Percentiles rank a stretch among this genome's conserved stretches.
Evolutionary conservation across 2,888 invertebrate genomes (phyloP).

Genomic region (Brenthis daphne): DNA sequence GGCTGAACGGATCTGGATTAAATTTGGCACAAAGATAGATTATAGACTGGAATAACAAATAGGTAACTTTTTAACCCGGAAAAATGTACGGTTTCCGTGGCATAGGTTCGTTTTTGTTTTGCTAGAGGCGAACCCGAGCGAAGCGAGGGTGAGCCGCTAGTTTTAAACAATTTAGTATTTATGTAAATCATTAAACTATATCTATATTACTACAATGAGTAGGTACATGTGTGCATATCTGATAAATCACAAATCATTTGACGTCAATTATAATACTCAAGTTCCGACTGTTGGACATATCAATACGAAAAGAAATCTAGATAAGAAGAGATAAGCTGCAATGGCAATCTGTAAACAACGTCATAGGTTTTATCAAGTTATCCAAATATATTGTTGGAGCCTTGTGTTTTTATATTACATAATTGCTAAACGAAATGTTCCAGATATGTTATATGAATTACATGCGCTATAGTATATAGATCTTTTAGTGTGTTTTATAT

Average conservation of each 20-base stretch:
- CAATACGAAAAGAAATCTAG: conserved; percentile 21
- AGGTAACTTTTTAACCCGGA: too few relatives aligned
- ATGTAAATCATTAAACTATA: background rate
- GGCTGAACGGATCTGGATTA: too few relatives aligned
- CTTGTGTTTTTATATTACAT: conserved; percentile 1
- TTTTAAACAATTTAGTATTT: too few relatives aligned
- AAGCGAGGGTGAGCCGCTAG: too few relatives aligned
- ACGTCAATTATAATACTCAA: conserved; percentile 14
- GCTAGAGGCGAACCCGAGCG: too few relatives aligned
- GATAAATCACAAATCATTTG: conserved; percentile 17
- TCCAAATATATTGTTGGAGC: background rate
- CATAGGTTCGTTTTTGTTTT: too few relatives aligned
- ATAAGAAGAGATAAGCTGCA: conserved; percentile 26
- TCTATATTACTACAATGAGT: background rate
- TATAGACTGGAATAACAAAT: too few relatives aligned
- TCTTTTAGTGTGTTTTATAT: too few relatives aligned
- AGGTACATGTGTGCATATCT: background rate
- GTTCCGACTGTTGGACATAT: conserved; percentile 12
- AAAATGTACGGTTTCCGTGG: too few relatives aligned
- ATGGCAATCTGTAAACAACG: conserved; percentile 20
- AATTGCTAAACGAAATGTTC: background rate
- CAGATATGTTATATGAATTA: background rate
- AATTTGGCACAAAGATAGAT: too few relatives aligned
- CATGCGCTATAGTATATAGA: too few relatives aligned
- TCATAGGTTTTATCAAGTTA: conserved; percentile 15